phyloP scores from a whole-genome alignment of 2,888 invertebrate genomes.

The Mythimna ferrago region DNA sequence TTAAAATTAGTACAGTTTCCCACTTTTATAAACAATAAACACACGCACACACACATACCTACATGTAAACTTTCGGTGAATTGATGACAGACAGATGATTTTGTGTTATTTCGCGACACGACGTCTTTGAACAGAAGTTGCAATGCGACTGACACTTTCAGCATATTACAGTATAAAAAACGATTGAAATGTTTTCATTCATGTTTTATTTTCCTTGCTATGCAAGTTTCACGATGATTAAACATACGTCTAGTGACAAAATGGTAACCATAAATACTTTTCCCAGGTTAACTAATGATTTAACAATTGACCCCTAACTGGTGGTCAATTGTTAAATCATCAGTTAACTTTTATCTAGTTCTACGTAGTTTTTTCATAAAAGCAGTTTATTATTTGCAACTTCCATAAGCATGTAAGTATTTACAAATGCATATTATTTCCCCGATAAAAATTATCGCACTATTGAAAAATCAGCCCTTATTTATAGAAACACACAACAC shows the following conservation, averaged over 20 bases:
- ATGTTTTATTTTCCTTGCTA: not conserved
- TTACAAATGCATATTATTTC: not conserved
- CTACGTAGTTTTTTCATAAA: not conserved
- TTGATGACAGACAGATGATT: not conserved
- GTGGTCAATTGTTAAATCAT: not conserved
- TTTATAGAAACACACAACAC: not conserved
- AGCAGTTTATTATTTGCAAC: not conserved
- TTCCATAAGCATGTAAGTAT: no score
- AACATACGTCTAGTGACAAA: not conserved
- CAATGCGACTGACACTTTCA: constrained; percentile 12
- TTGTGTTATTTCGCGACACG: constrained; percentile 11
- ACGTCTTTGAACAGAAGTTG: constrained; percentile 12
- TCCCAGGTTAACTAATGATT: no score
- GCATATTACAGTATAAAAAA: not conserved
- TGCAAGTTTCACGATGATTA: not conserved
- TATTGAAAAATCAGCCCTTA: not conserved
- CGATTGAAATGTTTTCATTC: not conserved
- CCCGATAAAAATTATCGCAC: not conserved
- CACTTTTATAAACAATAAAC: no score
- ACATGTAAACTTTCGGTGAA: no score
- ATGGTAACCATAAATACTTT: not conserved
- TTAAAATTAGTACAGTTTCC: no score
- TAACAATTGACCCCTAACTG: no score
- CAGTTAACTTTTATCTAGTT: not conserved
- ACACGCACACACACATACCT: no score